Evolutionary conservation across 2,888 invertebrate species (phyloP), one percentile per base, ranked within the genome.

Genomic region (Conops quadrifasciatus): DNA sequence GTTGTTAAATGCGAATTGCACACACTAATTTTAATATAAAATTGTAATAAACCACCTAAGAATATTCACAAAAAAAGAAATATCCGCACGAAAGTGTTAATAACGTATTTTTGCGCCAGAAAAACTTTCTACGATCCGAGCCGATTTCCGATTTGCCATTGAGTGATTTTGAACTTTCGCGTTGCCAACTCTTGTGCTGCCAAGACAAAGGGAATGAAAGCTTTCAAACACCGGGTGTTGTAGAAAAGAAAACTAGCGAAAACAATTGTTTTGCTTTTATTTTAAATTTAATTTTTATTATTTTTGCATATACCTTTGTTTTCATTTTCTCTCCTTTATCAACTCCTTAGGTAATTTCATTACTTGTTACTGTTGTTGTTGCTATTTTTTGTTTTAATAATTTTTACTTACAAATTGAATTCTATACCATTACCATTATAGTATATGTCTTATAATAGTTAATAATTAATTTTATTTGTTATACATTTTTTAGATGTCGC

Each of bases 281-380:
- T 49, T 53, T 21, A 49, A 45, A 47, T 45, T 64, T 53, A 21
- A 66, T 66, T 56, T 66, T 43, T 21, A 30, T 45, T 59, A 30
- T 67, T 60, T 47, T 47, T 51, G 59, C 26, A 19, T 56, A 76
- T 77, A 26, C 63, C 28, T 80, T 73, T 71, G 63, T 72, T 73
- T 75, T 74, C 74, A 62, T 79, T 78, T 73, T 76, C 80, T 81
- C 79, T 80, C 76, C 80, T 78, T 80, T 80, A 81, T 79, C 80
- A 81, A 80, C 81, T 81, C 81, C 81, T 80, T 76, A 74, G 75
- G 79, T 79, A 80, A 81, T 80, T 80, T 78, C 24, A 62, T 49
- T 68, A 62, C 26, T 68, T 51, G 49, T 49, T 64, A 45, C 11
- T 66, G 53, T 5, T 16, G 53, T 66, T 16, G 24, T 68, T 60